Conservation (phyloP, 2,113 vertebrate genomes). For the Eira barbara region DNA sequence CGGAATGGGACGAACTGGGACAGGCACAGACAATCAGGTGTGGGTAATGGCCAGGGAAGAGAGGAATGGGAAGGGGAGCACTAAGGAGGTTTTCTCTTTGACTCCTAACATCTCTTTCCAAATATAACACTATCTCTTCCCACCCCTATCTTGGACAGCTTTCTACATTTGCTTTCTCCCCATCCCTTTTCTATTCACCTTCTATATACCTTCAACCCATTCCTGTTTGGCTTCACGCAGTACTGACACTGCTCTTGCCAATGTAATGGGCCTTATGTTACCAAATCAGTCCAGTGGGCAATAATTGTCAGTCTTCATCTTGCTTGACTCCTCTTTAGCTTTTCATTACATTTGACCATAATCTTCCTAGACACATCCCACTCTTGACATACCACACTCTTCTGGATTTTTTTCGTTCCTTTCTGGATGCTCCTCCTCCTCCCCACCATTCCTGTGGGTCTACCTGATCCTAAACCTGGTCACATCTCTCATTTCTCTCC, state of each 20-base stretch:
- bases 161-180: background rate
- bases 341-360: background rate
- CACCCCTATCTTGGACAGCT: background rate
- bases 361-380: background rate
- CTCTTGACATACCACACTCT: background rate
- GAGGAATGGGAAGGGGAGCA: background rate
- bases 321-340: background rate
- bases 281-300: background rate
- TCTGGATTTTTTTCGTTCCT: background rate
- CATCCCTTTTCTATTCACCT: background rate
- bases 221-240: background rate
- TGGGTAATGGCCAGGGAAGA: background rate
- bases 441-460: background rate
- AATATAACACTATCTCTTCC: background rate
- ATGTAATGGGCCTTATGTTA: background rate
- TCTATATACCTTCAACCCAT: background rate
- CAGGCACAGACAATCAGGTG: conserved; percentile 9
- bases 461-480: background rate
- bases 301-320: background rate
- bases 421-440: background rate
- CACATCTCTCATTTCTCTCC: background rate
- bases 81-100: background rate
- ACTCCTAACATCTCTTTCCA: background rate
- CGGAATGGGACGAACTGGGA: conserved; percentile 96
- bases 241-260: background rate